phyloP scores from a whole-genome alignment of 2,888 invertebrate genomes.

The Ornithoptera alexandrae region DNA sequence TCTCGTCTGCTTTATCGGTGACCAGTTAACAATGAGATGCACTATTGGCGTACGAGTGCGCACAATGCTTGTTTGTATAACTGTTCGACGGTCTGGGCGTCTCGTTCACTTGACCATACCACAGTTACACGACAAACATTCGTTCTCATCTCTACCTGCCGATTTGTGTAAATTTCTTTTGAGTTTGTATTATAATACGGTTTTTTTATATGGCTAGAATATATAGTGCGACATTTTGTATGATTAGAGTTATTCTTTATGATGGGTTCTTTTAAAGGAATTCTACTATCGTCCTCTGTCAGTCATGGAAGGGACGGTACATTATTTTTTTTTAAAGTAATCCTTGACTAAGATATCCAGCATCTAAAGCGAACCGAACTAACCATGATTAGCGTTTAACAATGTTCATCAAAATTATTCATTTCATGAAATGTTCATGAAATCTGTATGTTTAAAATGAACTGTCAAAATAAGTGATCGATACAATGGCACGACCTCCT shows the following conservation, averaged over 20 bases:
- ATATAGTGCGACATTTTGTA: neutral
- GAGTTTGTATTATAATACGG: conserved; percentile 52
- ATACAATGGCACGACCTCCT: conserved; percentile 7
- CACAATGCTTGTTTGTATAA: conserved; percentile 72
- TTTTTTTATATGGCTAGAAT: conserved; percentile 30
- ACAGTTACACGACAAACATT: conserved; percentile 73
- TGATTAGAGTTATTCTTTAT: neutral
- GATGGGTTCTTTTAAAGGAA: too few species aligned
- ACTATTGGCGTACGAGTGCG: conserved; percentile 68
- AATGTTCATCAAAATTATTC: neutral
- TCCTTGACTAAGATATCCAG: too few species aligned
- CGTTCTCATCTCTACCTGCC: conserved; percentile 42
- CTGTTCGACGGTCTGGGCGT: conserved; percentile 56
- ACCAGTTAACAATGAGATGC: conserved; percentile 67
- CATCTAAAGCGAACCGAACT: too few species aligned
- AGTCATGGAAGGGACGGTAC: too few species aligned
- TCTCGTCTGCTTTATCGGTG: neutral
- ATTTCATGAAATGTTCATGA: too few species aligned
- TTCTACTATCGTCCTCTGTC: too few species aligned
- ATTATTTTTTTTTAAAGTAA: too few species aligned
- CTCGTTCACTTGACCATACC: conserved; percentile 69
- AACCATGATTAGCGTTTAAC: neutral
- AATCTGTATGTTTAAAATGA: conserved; percentile 39
- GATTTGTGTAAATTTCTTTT: conserved; percentile 75
- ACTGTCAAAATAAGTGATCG: conserved; percentile 20